Evolutionary conservation across 2,888 invertebrate genomes (phyloP), one percentile per base, ranked within the genome.

Genomic region (Mechanitis mazaeus): DNA sequence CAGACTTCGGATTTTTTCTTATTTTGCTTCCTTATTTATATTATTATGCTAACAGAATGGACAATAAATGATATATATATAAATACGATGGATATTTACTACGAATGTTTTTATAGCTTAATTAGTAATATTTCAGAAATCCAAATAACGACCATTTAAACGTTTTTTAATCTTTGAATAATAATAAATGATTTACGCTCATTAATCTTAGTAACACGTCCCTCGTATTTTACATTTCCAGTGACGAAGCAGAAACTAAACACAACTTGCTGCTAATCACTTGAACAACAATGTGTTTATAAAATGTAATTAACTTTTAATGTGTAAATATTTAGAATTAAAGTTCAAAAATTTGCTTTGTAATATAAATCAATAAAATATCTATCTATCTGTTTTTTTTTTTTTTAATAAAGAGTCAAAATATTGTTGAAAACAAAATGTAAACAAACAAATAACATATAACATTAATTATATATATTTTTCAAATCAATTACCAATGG

Each of bases 401-500:
- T 5, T 5, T 35, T 5, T 35, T 6, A 6, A 35, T 6, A 35
- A 42, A 3, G 42, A 9, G 2, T 9, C 42, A 1, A 9, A 42
- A 42, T 42, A 42, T 42, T 42, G 0, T 42, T 1, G 9, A 42
- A 9, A 0, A 42, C 9, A 9, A 9, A 2, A 9, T 42, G 3
- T 9, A 3, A 9, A 42, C 11, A 2, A 42, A 42, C 9, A 42
- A 42, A 9, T 42, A 35, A 35, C 35, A 35, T 35, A 20, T 20
- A 3, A 35, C 6, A 9, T 9, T 42, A 60, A 55, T 56, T 64
- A 60, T 53, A 50, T 38, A 64, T 63, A 64, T 61, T 58, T 53
- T 50, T 60, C 55, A 61, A 57, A 33, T 45, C 33, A 20, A 61
- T 61, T 61, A 54, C 57, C 62, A 42, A 61, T 60, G 54, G 56